Evolutionary conservation across 2,113 vertebrate genomes (phyloP).

Genomic region (Pithys albifrons): DNA sequence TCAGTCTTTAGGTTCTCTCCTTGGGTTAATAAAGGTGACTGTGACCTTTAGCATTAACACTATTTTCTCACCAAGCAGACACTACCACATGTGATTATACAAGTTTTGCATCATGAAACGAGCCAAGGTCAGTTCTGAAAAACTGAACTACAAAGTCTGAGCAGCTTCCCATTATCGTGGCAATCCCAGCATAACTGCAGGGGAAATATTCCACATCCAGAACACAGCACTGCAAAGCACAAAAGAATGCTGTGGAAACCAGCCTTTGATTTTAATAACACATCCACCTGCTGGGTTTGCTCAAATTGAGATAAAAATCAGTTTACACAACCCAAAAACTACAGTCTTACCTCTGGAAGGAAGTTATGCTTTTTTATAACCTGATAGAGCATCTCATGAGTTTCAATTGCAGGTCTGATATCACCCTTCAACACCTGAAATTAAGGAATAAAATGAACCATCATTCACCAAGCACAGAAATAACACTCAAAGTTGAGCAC

Average conservation of each 20-base stretch:
- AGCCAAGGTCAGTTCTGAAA: not conserved
- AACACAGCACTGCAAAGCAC: not conserved
- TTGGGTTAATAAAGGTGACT: not conserved
- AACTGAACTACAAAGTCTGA: not conserved
- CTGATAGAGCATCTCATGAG: conserved; percentile 99
- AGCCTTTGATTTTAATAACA: not conserved
- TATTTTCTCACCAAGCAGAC: not conserved
- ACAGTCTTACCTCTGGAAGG: conserved; percentile 89
- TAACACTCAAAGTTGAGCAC: not conserved
- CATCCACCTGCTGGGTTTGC: not conserved
- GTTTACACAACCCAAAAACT: not conserved
- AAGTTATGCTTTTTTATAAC: conserved; percentile 99
- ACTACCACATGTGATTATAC: not conserved
- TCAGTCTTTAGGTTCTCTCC: not conserved
- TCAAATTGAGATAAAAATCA: not conserved
- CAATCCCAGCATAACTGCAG: not conserved
- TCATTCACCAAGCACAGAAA: not conserved
- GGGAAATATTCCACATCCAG: not conserved
- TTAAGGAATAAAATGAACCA: not conserved
- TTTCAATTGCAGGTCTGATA: conserved; percentile 97
- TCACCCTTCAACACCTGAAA: conserved; percentile 95
- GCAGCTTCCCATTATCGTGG: not conserved
- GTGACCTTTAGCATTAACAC: not conserved
- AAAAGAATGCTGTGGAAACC: not conserved
- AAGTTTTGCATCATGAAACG: not conserved